Conservation (phyloP, 2,888 invertebrate species). For the Amaurobius ferox region DNA sequence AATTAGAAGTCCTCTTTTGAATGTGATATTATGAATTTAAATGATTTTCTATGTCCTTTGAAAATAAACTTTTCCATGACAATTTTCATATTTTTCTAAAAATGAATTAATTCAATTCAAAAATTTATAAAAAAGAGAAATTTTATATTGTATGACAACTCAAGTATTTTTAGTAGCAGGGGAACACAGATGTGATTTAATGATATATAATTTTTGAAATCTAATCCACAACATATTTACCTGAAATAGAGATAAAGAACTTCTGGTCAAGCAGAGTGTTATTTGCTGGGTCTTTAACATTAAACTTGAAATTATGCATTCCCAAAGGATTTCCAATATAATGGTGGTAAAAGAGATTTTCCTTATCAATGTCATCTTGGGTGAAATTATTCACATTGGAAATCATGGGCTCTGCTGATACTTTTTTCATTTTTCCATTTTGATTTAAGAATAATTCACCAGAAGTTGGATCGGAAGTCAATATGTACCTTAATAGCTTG, state of each 20-base stretch:
- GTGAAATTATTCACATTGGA: slow-evolving; percentile 27
- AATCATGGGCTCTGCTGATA: not conserved
- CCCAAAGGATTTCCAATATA: slow-evolving; percentile 20
- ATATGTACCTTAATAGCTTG: slow-evolving; percentile 75
- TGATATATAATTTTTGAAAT: too few species aligned
- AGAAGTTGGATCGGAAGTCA: slow-evolving; percentile 75
- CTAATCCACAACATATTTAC: slow-evolving; percentile 20
- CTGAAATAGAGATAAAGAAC: slow-evolving; percentile 75
- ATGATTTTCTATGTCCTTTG: too few species aligned
- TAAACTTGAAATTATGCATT: slow-evolving; percentile 75
- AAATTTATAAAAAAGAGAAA: too few species aligned
- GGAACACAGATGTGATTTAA: too few species aligned
- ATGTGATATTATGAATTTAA: too few species aligned
- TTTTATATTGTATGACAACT: too few species aligned
- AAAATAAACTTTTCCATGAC: too few species aligned
- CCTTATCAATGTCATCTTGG: slow-evolving; percentile 59
- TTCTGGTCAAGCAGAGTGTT: slow-evolving; percentile 76
- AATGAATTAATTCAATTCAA: too few species aligned
- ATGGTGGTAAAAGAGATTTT: slow-evolving; percentile 43
- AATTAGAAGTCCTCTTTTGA: too few species aligned
- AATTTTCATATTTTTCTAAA: too few species aligned
- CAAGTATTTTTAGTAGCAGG: too few species aligned
- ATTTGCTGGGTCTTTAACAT: slow-evolving; percentile 76
- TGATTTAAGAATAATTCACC: slow-evolving; percentile 75
- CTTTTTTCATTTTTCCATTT: slow-evolving; percentile 6